Percentiles rank a stretch among this genome's conserved stretches.
Evolutionary conservation across 37 sponge, comb jelly and placozoan genomes (phyloP).

Genomic region (Mnemiopsis leidyi): DNA sequence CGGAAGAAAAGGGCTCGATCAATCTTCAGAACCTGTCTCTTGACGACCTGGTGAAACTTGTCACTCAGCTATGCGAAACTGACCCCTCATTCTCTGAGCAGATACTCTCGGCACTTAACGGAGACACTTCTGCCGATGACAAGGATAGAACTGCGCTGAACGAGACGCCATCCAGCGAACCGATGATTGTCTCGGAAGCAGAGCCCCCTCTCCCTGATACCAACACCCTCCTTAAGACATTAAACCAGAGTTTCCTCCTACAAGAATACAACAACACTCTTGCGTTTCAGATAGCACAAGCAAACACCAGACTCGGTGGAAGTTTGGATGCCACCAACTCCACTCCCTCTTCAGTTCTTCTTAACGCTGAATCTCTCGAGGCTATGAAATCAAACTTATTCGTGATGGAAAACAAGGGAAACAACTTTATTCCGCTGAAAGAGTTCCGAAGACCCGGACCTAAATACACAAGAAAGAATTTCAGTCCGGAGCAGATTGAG

Average conservation of each 20-base stretch:
- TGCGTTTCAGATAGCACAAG: slow-evolving; percentile 3
- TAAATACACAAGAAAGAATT: slow-evolving; percentile 58
- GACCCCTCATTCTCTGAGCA: slow-evolving; percentile 27
- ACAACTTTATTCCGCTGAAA: slow-evolving; percentile 37
- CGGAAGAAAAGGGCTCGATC: not conserved
- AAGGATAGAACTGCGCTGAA: not conserved
- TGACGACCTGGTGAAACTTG: slow-evolving; percentile 40
- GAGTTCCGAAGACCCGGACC: slow-evolving; percentile 47
- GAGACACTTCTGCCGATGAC: not conserved
- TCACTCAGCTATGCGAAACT: not conserved
- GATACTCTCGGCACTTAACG: not conserved
- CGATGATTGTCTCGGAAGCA: too few relatives aligned
- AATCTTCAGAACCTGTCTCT: slow-evolving; percentile 6
- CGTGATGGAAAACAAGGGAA: slow-evolving; percentile 63
- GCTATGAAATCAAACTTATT: slow-evolving; percentile 24
- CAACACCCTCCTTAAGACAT: slow-evolving; percentile 21
- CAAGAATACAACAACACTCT: slow-evolving; percentile 33
- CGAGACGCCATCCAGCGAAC: not conserved
- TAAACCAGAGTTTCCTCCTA: slow-evolving; percentile 58
- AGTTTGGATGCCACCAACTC: not conserved
- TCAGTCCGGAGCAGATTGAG: slow-evolving; percentile 59
- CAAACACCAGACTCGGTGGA: not conserved
- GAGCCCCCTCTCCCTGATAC: not conserved
- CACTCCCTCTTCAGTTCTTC: not conserved
- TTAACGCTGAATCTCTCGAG: not conserved